Conservation (phyloP, 2,888 invertebrate genomes). For the Aquatica leii region DNA sequence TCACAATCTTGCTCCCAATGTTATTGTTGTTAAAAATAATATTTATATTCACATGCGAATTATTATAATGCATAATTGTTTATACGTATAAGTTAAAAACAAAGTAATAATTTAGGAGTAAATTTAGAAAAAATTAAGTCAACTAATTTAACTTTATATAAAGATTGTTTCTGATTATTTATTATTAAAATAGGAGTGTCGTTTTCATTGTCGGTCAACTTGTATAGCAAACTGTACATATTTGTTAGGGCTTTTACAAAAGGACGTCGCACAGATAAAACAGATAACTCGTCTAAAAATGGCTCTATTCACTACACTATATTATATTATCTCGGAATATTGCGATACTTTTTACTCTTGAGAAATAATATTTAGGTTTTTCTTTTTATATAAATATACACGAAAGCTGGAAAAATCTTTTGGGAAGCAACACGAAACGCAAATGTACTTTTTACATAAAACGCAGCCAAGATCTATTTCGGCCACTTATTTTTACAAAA, state of each 20-base stretch:
- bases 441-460: constrained; percentile 22
- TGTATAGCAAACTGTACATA: constrained; percentile 25
- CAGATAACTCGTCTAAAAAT: constrained; percentile 28
- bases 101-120: no score
- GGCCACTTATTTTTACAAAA: no score
- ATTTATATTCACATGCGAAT: no score
- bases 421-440: constrained; percentile 22
- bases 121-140: no score
- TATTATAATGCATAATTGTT: no score
- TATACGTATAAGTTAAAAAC: no score
- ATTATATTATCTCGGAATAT: constrained; percentile 33
- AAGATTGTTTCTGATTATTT: no score
- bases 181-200: no score
- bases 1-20: no score
- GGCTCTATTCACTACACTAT: constrained; percentile 25
- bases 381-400: constrained; percentile 22
- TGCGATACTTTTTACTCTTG: constrained; percentile 26
- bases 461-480: background rate
- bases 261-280: constrained; percentile 21
- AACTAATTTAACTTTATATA: no score
- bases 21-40: no score
- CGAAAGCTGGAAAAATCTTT: constrained; percentile 23
- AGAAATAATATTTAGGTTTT: constrained; percentile 29
- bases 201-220: constrained; percentile 27
- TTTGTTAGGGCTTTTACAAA: constrained; percentile 21